These are phyloP conservation scores for Catocala nupta DNA, from an alignment of 2,888 invertebrate species.

Conservation along the genomic window DNA sequence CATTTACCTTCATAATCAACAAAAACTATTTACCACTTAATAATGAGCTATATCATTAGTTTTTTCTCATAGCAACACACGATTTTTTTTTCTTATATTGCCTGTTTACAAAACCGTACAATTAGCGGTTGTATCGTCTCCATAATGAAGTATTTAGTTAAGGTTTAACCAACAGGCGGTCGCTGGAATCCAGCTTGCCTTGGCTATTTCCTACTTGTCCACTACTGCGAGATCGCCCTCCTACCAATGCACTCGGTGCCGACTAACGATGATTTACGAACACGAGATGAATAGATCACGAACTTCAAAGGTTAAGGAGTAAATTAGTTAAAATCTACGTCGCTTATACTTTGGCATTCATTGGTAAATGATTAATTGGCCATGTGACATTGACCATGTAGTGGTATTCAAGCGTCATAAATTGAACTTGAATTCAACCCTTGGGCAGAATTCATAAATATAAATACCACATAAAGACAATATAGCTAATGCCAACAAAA, in stretches of 20 bases:
- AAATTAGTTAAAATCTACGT: not conserved
- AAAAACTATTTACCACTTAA: not conserved
- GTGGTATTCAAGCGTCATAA: too few species aligned
- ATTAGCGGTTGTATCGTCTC: conserved; percentile 21
- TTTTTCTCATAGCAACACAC: too few species aligned
- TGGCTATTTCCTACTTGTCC: conserved; percentile 82
- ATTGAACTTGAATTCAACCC: too few species aligned
- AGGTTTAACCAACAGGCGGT: conserved; percentile 67
- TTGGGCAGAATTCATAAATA: too few species aligned
- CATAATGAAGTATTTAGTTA: conserved; percentile 42
- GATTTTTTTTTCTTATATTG: too few species aligned
- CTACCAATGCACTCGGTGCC: conserved; percentile 45
- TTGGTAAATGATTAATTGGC: not conserved
- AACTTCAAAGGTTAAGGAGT: conserved; percentile 2
- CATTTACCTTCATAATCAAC: conserved; percentile 1
- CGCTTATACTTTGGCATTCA: not conserved
- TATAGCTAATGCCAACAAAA: too few species aligned
- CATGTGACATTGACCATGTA: too few species aligned
- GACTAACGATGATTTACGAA: conserved; percentile 7
- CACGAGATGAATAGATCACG: conserved; percentile 1
- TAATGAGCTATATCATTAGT: not conserved
- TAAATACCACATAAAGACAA: too few species aligned
- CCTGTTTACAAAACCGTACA: not conserved
- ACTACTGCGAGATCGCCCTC: conserved; percentile 51
- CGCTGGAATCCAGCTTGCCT: conserved; percentile 81